Percentiles rank a stretch among this genome's conserved stretches.
Conservation (phyloP, 64 coral and sea anemone species). For the Catalaphyllia jardinei region DNA sequence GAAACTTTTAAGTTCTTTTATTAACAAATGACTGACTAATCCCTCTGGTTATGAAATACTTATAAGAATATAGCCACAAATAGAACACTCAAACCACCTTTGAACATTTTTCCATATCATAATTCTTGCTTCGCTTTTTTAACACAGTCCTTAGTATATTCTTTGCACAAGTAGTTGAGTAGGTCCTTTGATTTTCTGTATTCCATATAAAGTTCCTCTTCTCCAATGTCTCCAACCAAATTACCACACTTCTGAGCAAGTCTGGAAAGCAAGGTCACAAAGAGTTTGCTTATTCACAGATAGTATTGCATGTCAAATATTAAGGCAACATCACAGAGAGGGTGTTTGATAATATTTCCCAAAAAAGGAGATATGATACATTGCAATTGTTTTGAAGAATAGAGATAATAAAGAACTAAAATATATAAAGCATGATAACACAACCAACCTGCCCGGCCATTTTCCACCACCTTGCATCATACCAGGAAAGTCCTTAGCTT, state of each 20-base stretch:
- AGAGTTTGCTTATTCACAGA: neutral
- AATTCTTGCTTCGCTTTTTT: slow-evolving; percentile 52
- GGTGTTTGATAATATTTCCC: neutral
- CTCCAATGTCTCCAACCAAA: slow-evolving; percentile 86
- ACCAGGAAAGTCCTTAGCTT: slow-evolving; percentile 90
- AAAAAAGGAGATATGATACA: neutral
- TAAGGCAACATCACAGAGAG: neutral
- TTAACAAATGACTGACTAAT: no score
- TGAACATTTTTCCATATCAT: neutral
- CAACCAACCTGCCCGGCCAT: slow-evolving; percentile 87
- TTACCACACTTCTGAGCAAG: slow-evolving; percentile 73
- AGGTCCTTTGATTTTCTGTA: slow-evolving; percentile 80
- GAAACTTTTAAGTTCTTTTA: no score
- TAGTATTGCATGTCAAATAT: neutral
- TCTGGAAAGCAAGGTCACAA: slow-evolving; percentile 24
- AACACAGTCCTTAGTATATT: slow-evolving; percentile 88
- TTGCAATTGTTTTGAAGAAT: no score
- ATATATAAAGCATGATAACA: neutral
- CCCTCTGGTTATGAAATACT: neutral
- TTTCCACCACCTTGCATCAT: slow-evolving; percentile 99
- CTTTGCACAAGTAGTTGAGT: slow-evolving; percentile 72
- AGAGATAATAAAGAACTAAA: no score
- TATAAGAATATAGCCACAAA: neutral
- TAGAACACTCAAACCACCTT: neutral
- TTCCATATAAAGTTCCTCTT: slow-evolving; percentile 87